Percentiles rank a stretch among this genome's conserved stretches.
Conservation (phyloP, 2,797 vertebrate genomes). For the Nyctibius grandis region DNA sequence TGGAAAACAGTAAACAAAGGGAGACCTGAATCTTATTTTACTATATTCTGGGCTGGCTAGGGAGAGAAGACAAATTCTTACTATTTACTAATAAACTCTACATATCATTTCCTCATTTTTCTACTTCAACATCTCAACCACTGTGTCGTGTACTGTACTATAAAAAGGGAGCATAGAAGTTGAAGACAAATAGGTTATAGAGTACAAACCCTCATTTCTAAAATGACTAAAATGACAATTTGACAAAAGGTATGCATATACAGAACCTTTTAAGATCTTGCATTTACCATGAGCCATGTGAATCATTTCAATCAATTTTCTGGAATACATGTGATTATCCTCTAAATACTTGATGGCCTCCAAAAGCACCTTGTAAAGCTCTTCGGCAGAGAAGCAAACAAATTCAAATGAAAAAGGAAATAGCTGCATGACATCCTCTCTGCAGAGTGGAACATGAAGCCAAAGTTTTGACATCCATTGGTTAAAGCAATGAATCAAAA, state of each 20-base stretch:
- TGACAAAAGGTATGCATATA: slow-evolving; percentile 30
- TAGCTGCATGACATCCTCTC: not conserved
- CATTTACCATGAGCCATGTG: not conserved
- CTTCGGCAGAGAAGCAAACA: slow-evolving; percentile 9
- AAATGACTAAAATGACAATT: slow-evolving; percentile 31
- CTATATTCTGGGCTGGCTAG: slow-evolving; percentile 16
- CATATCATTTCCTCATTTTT: slow-evolving; percentile 22
- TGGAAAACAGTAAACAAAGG: slow-evolving; percentile 6
- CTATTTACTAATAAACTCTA: slow-evolving; percentile 40
- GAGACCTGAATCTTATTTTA: slow-evolving; percentile 23
- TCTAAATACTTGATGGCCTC: not conserved
- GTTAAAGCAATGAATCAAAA: not conserved
- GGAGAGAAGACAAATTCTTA: slow-evolving; percentile 19
- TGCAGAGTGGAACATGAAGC: not conserved
- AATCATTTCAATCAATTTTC: not conserved
- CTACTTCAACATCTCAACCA: slow-evolving; percentile 54
- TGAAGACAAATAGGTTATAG: slow-evolving; percentile 39
- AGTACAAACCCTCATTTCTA: slow-evolving; percentile 48
- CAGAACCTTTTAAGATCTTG: slow-evolving; percentile 7
- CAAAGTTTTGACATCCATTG: not conserved
- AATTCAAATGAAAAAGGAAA: not conserved
- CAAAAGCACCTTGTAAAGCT: slow-evolving; percentile 19
- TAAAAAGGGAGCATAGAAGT: slow-evolving; percentile 29
- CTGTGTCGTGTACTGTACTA: slow-evolving; percentile 2
- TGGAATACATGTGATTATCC: not conserved